A percentile compares a stretch with the other conserved stretches of the same genome.
phyloP scores from a whole-genome alignment of 2,888 invertebrate genomes.

The Drosophila testacea region DNA sequence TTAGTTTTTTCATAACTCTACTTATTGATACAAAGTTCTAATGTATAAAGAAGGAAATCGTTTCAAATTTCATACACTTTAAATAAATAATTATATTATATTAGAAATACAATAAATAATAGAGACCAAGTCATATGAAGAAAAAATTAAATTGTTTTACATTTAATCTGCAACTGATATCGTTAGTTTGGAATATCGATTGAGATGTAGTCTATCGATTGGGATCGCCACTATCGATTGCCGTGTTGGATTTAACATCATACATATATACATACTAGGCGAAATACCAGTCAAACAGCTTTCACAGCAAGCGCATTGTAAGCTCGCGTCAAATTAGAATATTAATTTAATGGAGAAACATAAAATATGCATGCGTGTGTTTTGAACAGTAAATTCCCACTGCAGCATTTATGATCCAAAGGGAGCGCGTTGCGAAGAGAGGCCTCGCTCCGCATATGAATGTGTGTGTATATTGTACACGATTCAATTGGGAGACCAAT shows the following conservation, averaged over 20 bases:
- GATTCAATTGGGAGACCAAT: background rate
- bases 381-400: background rate
- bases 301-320: background rate
- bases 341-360: background rate
- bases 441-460: background rate
- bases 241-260: too few relatives aligned
- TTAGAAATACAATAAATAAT: constrained; percentile 25
- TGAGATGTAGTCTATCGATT: background rate
- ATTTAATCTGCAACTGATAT: background rate
- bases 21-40: constrained; percentile 2
- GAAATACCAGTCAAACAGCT: constrained; percentile 5
- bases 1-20: constrained; percentile 5
- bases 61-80: constrained; percentile 29
- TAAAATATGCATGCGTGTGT: background rate
- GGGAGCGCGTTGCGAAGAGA: background rate
- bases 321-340: background rate
- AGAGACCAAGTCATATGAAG: constrained; percentile 70
- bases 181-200: background rate
- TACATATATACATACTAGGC: background rate
- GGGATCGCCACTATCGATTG: background rate
- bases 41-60: constrained; percentile 26
- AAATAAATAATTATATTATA: constrained; percentile 19
- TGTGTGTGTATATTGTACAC: background rate
- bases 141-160: background rate
- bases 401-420: background rate